A percentile compares a stretch with the other conserved stretches of the same genome.
Conservation (phyloP, 2,888 invertebrate genomes). For the Chaitophorus viminalis region DNA sequence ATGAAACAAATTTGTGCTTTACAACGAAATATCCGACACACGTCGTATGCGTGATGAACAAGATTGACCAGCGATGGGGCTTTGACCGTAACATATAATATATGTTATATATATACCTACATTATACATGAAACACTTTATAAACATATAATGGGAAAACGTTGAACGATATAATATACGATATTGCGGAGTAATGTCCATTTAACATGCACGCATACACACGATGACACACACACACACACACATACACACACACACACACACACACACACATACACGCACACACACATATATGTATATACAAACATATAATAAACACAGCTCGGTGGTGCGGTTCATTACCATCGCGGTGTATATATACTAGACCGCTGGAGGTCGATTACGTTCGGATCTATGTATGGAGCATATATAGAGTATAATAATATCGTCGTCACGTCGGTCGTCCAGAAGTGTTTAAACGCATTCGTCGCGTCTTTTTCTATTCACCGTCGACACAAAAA, state of each 20-base stretch:
- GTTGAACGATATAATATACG: background rate
- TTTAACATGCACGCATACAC: background rate
- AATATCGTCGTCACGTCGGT: background rate
- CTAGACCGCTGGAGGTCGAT: conserved; percentile 37
- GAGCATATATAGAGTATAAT: background rate
- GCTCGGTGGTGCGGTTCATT: conserved; percentile 15
- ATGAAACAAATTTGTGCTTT: too few relatives aligned
- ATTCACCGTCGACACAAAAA: background rate
- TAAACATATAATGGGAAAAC: background rate
- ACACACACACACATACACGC: background rate
- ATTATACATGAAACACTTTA: background rate
- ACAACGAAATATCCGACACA: too few relatives aligned
- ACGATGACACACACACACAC: background rate
- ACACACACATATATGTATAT: background rate
- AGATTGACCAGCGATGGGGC: background rate
- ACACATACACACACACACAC: background rate
- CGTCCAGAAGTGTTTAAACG: background rate
- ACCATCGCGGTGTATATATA: conserved; percentile 3
- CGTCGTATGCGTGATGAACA: background rate
- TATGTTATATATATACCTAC: too few relatives aligned
- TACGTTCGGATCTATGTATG: background rate
- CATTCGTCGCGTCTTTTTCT: conserved; percentile 39
- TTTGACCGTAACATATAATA: background rate
- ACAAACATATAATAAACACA: background rate
- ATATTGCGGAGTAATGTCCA: background rate